These are phyloP conservation scores for Drosophila monieri DNA, from an alignment of 2,888 invertebrate species.

Conservation along the genomic window DNA sequence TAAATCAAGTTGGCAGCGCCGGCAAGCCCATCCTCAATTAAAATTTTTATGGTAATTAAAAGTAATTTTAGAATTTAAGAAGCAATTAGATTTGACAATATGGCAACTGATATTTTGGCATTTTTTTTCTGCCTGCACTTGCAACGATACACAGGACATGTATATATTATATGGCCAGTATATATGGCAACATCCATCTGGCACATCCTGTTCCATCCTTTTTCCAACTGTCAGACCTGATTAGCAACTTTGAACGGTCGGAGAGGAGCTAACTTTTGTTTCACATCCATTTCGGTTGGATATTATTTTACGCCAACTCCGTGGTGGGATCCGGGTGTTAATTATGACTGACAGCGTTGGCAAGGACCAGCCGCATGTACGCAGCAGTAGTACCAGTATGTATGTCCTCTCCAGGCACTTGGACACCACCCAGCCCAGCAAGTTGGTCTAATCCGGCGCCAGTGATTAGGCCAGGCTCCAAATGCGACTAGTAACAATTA, in stretches of 20 bases:
- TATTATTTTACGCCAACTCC: slow-evolving; percentile 42
- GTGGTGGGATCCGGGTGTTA: slow-evolving; percentile 39
- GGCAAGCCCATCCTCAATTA: too few relatives aligned
- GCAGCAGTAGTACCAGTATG: background rate
- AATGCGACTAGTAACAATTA: slow-evolving; percentile 66
- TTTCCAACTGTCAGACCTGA: slow-evolving; percentile 54
- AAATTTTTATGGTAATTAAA: too few relatives aligned
- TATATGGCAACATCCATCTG: slow-evolving; percentile 4
- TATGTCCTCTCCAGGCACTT: slow-evolving; percentile 46
- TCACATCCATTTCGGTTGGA: slow-evolving; percentile 52
- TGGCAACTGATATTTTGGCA: background rate
- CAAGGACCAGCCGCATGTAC: slow-evolving; percentile 2
- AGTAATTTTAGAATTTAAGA: background rate
- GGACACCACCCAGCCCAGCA: slow-evolving; percentile 9
- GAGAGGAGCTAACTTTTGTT: slow-evolving; percentile 55
- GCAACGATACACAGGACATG: background rate
- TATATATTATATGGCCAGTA: background rate
- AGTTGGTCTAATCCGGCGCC: slow-evolving; percentile 58
- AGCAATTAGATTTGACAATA: background rate
- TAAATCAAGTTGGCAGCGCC: too few relatives aligned
- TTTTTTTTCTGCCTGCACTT: background rate
- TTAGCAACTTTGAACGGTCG: slow-evolving; percentile 58
- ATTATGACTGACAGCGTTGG: slow-evolving; percentile 66
- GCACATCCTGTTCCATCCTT: slow-evolving; percentile 3
- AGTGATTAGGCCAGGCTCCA: slow-evolving; percentile 72